phyloP scores from a whole-genome alignment of 2,113 vertebrate genomes.

The Mormoops blainvillei region DNA sequence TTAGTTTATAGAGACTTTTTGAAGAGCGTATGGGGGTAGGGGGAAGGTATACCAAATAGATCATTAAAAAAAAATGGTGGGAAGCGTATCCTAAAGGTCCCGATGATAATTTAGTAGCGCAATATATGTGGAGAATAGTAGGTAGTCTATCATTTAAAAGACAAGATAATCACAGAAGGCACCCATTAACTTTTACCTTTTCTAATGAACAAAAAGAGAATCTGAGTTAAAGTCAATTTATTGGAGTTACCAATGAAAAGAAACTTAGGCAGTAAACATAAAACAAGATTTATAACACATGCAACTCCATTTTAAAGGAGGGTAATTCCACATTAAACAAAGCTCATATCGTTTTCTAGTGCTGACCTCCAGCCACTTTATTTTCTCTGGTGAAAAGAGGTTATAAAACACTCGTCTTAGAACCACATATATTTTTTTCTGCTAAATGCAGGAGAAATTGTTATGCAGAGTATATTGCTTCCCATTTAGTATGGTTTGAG shows the following conservation, averaged over 20 bases:
- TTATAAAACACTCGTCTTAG: background rate
- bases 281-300: background rate
- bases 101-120: background rate
- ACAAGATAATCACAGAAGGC: slow-evolving; percentile 38
- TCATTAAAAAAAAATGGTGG: background rate
- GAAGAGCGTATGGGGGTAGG: background rate
- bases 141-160: slow-evolving; percentile 8
- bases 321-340: background rate
- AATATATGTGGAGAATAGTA: background rate
- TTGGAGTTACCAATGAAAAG: slow-evolving; percentile 6
- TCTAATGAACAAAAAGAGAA: slow-evolving; percentile 42
- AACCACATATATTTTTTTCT: background rate
- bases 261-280: background rate
- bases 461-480: background rate
- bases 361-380: background rate
- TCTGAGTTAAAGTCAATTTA: slow-evolving; percentile 22
- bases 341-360: background rate
- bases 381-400: background rate
- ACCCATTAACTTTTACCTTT: slow-evolving; percentile 25
- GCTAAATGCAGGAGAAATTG: background rate
- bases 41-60: background rate
- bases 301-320: slow-evolving; percentile 5
- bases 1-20: background rate
- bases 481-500: background rate
- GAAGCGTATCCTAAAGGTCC: background rate